phyloP scores from a whole-genome alignment of 2,113 vertebrate species.

The Cynocephalus volans region DNA sequence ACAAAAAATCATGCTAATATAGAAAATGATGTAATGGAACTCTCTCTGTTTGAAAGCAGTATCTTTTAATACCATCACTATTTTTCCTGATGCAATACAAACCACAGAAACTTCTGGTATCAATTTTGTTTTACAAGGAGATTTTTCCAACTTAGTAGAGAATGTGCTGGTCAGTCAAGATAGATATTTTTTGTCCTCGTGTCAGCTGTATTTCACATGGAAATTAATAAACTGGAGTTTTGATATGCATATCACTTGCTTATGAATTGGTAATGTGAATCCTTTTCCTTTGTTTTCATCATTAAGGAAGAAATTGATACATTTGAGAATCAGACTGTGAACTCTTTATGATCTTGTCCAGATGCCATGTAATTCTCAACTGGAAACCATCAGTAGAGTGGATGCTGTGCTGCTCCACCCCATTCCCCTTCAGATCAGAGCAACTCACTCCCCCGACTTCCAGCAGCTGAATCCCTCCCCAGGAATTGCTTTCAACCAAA shows the following conservation, averaged over 20 bases:
- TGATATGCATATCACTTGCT: not conserved
- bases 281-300: not conserved
- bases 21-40: not conserved
- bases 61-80: not conserved
- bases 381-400: not conserved
- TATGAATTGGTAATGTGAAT: not conserved
- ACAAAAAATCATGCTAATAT: slow-evolving; percentile 4
- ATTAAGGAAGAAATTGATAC: not conserved
- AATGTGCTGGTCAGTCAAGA: not conserved
- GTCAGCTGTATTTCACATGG: slow-evolving; percentile 9
- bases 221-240: slow-evolving; percentile 5
- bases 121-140: not conserved
- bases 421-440: not conserved
- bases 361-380: not conserved
- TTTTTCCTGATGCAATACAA: not conserved
- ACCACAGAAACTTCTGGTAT: not conserved
- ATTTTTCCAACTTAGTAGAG: not conserved
- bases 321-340: not conserved
- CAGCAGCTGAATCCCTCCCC: not conserved
- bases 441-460: no score
- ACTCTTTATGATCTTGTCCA: not conserved
- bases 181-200: not conserved
- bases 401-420: not conserved
- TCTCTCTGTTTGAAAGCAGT: not conserved
- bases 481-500: not conserved